Conservation (phyloP, 1,140 invertebrate species). For the Drosophila malerkotliana region DNA sequence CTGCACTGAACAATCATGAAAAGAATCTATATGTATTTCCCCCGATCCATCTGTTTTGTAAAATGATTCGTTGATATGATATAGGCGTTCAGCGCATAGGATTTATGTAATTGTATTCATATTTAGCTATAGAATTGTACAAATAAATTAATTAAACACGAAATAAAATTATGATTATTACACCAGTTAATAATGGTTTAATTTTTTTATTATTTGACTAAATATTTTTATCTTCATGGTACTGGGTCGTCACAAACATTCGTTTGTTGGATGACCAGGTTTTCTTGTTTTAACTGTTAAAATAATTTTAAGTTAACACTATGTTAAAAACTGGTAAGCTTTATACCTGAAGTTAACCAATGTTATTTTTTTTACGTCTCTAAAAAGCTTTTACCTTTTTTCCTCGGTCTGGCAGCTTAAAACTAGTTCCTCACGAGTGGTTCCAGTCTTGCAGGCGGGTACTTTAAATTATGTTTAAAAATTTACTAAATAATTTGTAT, state of each 20-base stretch:
- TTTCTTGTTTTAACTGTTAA: background rate
- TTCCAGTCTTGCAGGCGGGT: background rate
- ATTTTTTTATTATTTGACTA: background rate
- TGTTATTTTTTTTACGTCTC: background rate
- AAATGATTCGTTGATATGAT: constrained; percentile 24
- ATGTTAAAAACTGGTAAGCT: background rate
- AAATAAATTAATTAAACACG: constrained; percentile 76
- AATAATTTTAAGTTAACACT: background rate
- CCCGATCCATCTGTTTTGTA: constrained; percentile 24
- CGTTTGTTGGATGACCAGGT: too few relatives aligned
- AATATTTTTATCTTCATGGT: background rate
- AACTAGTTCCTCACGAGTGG: constrained; percentile 4
- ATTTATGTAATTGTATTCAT: constrained; percentile 60
- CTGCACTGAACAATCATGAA: constrained; percentile 37
- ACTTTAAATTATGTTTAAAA: background rate
- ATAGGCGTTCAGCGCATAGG: constrained; percentile 46
- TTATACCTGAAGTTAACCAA: background rate
- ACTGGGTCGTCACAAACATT: too few relatives aligned
- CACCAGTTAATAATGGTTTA: constrained; percentile 26
- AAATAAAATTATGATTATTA: constrained; percentile 68
- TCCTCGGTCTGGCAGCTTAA: constrained; percentile 1
- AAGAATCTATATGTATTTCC: constrained; percentile 18
- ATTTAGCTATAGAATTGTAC: constrained; percentile 72
- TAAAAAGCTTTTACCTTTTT: constrained; percentile 10
- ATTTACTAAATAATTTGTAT: background rate